Evolutionary conservation across 2,888 invertebrate species (phyloP), one percentile per base, ranked within the genome.

Genomic region (Acanthococcus lagerstroemiae): DNA sequence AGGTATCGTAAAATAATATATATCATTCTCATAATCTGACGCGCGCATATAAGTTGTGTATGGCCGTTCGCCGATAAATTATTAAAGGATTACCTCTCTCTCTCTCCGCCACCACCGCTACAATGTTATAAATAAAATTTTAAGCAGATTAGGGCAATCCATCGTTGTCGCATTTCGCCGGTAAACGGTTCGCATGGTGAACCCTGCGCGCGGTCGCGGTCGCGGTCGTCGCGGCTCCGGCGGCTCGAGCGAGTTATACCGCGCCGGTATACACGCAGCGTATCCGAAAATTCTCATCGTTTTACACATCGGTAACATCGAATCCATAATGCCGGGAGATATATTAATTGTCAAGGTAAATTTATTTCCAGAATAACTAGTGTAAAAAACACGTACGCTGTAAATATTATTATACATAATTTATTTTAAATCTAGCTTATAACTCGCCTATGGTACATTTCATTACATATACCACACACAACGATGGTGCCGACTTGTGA

Each of bases 381-480:
- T 61, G 61, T 61, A 61, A 61, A 50, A 61, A 61, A 48, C n/a
- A 21, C 48, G 48, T 19, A 48, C 50, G 52, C 52, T 63, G 63
- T 63, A 63, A 63, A 63, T 63, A 63, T 63, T 63, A 63, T 63
- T 61, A 63, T 52, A 54, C 21, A 44, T 63, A 63, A 63, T 63
- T 63, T 63, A 63, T 63, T 63, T 63, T 6, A 30, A 63, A 63
- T 54, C 24, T 54, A 27, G 50, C 25, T 54, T 37, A 22, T 37
- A 63, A 30, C 54, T 63, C 63, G 54, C 63, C 54, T 54, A 24
- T 54, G 54, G 52, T 63, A 63, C 63, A 63, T 63, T 63, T 63
- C 63, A 63, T 63, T 63, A 63, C 63, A 54, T 63, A 61, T 63
- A 63, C 63, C 63, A 63, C 63, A 63, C 63, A 63, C 63, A 30